Base-by-base conservation (phyloP, 1,140 invertebrate genomes). In the Papilio aristodemus region DNA sequence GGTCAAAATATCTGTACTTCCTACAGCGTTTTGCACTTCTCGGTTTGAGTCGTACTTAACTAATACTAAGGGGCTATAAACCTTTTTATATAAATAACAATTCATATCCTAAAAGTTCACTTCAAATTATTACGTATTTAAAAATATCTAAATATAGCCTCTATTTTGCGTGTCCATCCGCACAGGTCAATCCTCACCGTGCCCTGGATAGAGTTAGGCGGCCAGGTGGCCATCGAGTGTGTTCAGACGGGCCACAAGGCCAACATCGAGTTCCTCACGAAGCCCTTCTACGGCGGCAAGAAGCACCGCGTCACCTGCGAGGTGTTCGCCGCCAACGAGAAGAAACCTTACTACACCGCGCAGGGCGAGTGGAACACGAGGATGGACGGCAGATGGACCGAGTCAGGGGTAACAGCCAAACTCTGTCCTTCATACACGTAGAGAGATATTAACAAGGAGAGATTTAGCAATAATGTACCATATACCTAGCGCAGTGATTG, bases 231-330 rank as follows among this genome's bases (percentile, higher is more conserved):
- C 17, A 97, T 99, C 71, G 95, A 94, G 60, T 99, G 97, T 88
- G 93, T 94, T 17, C 96, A 99, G 86, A 98, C 97, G 4, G 97
- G 97, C 46, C 98, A 97, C 84, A 93, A 94, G 80, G 96, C 97
- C 19, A 95, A 95, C 76, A 93, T 99, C 14, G 97, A 98, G 88
- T 99, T 99, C 92, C 93, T 98, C 63, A 99, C 98, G 8, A 99
- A 99, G 93, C 98, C 98, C 11, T 99, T 99, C 92, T 99, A 99
- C 89, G 97, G 98, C 17, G 98, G 98, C 32, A 98, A 98, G 90
- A 96, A 97, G 77, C 97, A 99, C 88, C 93, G 95, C 69, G 95
- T 99, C 50, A 95, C 94, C 4, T 97, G 97, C 66, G 97, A 99
- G 82, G 93, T 97, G 19, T 95, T 91, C 91, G 95, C 91, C 39